These are phyloP conservation scores for Euzophera pinguis DNA, from an alignment of 2,888 invertebrate species.

Conservation along the genomic window DNA sequence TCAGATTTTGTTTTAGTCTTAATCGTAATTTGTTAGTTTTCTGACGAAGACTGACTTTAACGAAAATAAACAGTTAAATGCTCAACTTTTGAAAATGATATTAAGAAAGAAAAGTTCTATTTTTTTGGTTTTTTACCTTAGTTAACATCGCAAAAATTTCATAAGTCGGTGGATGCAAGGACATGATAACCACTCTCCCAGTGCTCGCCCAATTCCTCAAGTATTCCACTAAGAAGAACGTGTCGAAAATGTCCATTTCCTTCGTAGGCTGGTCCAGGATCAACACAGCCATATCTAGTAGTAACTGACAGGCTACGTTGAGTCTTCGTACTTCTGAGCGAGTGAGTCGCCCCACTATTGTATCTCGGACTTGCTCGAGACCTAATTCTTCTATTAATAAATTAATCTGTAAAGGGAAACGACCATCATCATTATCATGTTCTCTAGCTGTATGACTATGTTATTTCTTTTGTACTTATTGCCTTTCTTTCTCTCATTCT, in stretches of 20 bases:
- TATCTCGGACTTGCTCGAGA: slow-evolving; percentile 92
- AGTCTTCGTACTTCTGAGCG: slow-evolving; percentile 92
- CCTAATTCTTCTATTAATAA: slow-evolving; percentile 95
- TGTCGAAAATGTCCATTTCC: slow-evolving; percentile 96
- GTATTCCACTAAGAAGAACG: slow-evolving; percentile 96
- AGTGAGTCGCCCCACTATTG: slow-evolving; percentile 91
- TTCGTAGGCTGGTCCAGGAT: slow-evolving; percentile 93
- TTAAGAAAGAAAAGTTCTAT: too few species aligned
- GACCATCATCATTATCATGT: neutral
- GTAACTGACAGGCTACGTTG: slow-evolving; percentile 92
- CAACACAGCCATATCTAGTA: slow-evolving; percentile 92
- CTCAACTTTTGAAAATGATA: too few species aligned
- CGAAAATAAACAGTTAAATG: too few species aligned
- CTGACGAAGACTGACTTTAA: too few species aligned
- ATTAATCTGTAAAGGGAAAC: slow-evolving; percentile 83
- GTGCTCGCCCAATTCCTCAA: slow-evolving; percentile 93
- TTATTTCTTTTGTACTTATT: too few species aligned
- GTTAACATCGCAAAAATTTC: slow-evolving; percentile 97
- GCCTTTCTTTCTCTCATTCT: too few species aligned
- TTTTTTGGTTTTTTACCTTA: slow-evolving; percentile 57
- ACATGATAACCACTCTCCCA: slow-evolving; percentile 92
- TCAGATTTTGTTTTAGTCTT: too few species aligned
- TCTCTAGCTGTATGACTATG: neutral
- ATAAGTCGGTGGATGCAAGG: slow-evolving; percentile 95
- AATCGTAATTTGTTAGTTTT: too few species aligned